These are phyloP conservation scores for Dendrophyllia cribrosa DNA, from an alignment of 64 coral and sea anemone species.

Conservation along the genomic window DNA sequence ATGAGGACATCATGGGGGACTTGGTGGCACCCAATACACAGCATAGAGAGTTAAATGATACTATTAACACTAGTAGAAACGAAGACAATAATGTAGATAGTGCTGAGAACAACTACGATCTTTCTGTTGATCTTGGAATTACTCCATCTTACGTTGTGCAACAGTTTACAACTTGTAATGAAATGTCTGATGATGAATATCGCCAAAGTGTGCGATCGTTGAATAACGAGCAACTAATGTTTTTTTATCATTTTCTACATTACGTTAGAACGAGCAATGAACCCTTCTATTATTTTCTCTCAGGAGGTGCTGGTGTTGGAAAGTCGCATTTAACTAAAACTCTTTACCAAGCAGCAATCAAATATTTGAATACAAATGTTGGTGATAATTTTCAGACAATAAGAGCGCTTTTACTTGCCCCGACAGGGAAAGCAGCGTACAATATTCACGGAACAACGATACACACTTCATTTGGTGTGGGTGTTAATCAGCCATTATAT, in stretches of 20 bases:
- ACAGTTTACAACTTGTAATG: slow-evolving; percentile 26
- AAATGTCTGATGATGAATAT: slow-evolving; percentile 37
- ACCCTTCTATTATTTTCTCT: slow-evolving; percentile 48
- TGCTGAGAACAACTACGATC: slow-evolving; percentile 37
- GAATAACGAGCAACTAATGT: slow-evolving; percentile 33
- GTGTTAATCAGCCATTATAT: slow-evolving; percentile 48
- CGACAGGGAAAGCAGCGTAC: slow-evolving; percentile 60
- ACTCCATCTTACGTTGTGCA: background rate
- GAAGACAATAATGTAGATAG: slow-evolving; percentile 22
- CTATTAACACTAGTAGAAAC: background rate
- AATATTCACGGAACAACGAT: slow-evolving; percentile 56
- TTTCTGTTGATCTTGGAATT: slow-evolving; percentile 52
- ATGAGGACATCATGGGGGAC: slow-evolving; percentile 4
- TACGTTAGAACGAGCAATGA: slow-evolving; percentile 31
- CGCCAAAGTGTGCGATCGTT: slow-evolving; percentile 33
- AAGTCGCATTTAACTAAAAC: slow-evolving; percentile 50
- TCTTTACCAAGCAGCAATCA: slow-evolving; percentile 51
- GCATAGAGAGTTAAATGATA: background rate
- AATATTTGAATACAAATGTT: slow-evolving; percentile 35
- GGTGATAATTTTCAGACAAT: slow-evolving; percentile 46
- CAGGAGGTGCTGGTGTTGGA: slow-evolving; percentile 50
- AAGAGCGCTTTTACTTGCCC: slow-evolving; percentile 46
- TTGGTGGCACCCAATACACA: slow-evolving; percentile 38
- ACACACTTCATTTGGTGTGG: slow-evolving; percentile 47
- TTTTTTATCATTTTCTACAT: slow-evolving; percentile 53